Base-by-base conservation (phyloP, 2,113 vertebrate species). In the Pipa parva region DNA sequence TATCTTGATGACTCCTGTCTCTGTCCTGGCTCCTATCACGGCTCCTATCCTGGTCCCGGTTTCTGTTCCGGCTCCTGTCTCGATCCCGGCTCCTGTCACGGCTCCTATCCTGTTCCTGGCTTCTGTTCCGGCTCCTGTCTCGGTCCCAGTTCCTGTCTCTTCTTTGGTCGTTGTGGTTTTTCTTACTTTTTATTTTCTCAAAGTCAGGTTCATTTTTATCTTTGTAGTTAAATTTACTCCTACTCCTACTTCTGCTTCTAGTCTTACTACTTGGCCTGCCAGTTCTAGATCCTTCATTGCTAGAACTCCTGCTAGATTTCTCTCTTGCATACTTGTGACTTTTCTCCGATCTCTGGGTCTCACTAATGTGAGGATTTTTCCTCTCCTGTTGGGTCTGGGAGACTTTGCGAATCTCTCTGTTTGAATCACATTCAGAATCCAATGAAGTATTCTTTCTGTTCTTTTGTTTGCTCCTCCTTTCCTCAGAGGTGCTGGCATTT, bases 401-500 rank as follows among this genome's bases (percentile, higher is more conserved):
- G 77, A 81, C 73, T 73, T 85, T 64, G 73, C 58, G 13, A 67
- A 72, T 67, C 24, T 66, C 82, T 60, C 69, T 22, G 79, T 77
- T 87, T 79, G 63, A 22, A 79, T 78, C 89, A 79, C 50, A 69
- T 57, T 74, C 75, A 72, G 69, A 72, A 37, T 72, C 79, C 82
- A 76, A 72, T 29, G 79, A 74, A 27, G 80, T 74, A 75, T 79
- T 77, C 18, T 63, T 76, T 57, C 71, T 74, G 61, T 74, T 80
- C 77, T 74, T 67, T 10, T 64, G 78, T 77, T 80, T 82, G 74
- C 80, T 75, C 58, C 79, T 73, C 73, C 62, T 72, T 61, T 83
- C 81, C 77, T 83, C 80, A 71, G 64, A 37, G 76, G 78, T 72
- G 81, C 84, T 88, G 74, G 84, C 83, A 83, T 89, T 91, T 74